Base-by-base conservation (phyloP, 2,888 invertebrate species). In the Xanthostigma xanthostigma region DNA sequence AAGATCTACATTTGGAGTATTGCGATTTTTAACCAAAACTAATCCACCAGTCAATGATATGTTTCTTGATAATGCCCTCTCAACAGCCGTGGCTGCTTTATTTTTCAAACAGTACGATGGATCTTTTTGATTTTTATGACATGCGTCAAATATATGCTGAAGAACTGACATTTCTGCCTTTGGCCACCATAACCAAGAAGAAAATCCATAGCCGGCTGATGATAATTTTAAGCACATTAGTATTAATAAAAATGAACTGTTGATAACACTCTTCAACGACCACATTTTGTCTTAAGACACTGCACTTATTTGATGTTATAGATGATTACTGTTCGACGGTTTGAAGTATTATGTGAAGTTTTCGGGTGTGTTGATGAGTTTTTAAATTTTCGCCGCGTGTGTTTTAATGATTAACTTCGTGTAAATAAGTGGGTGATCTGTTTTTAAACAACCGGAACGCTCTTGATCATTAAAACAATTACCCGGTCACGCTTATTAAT, bases 11-110 rank as follows among this genome's bases (percentile, higher is more conserved):
- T 53, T 52, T n/a, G 43, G 38, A 33, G 53, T 53, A 27, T 49
- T 39, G 14, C 43, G 42, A 27, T 41, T 36, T 6, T 41, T 45
- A 8, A 48, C 39, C 39, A 48, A 44, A 33, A 64, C 49, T 36
- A 50, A 10, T n/a, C 66, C 66, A 33, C 64, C 62, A 14, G 62
- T 57, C 13, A 68, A 37, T n/a, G 59, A 56, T 9, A 67, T 51
- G 49, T 65, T 60, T 55, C 55, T 56, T 43, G 64, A 57, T 47
- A 61, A 55, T 2, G 60, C 56, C 17, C 59, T 53, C 53, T 67
- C 66, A n/a, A 67, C 46, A 4, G 59, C 58, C 37, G 51, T 52
- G 2, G 64, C 60, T 3, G 60, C 60, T 56, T 61, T 63, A 43
- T 62, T 60, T 0, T 62, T 59, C 17, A 67, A 53, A 53, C 66